Evolutionary conservation across 1,140 invertebrate species (phyloP).

Genomic region (Antheraea mylitta): DNA sequence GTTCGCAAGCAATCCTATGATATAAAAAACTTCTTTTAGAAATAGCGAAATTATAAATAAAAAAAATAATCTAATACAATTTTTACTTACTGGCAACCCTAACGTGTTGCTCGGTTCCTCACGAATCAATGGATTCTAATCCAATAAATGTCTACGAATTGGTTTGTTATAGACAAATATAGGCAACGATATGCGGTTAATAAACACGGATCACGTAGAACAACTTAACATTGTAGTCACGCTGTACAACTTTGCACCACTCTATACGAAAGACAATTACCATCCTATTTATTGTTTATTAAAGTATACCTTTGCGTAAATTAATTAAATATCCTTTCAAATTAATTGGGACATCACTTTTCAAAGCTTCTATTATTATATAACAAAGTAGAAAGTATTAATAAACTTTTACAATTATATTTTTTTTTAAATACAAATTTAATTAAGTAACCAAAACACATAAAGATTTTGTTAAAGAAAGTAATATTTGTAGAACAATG

Average conservation of each 20-base stretch:
- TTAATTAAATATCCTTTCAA: not conserved
- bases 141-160: conserved; percentile 35
- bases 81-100: conserved; percentile 9
- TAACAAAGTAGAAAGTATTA: not conserved
- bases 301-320: not conserved
- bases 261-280: not conserved
- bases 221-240: conserved; percentile 4
- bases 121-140: conserved; percentile 17
- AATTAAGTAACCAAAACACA: no score
- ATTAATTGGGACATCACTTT: not conserved
- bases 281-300: not conserved
- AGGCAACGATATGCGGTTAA: conserved; percentile 9
- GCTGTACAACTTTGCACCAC: not conserved
- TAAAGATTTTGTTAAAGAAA: no score
- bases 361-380: not conserved
- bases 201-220: conserved; percentile 33
- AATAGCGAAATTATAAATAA: no score
- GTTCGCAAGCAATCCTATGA: no score
- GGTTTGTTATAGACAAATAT: conserved; percentile 40
- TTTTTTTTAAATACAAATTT: not conserved
- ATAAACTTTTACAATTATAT: not conserved
- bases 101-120: not conserved
- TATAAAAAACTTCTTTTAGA: no score
- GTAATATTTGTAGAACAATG: no score
- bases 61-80: not conserved